Evolutionary conservation across 2,113 vertebrate genomes (phyloP), one percentile per base, ranked within the genome.

Genomic region (Chascanopsetta lugubris): DNA sequence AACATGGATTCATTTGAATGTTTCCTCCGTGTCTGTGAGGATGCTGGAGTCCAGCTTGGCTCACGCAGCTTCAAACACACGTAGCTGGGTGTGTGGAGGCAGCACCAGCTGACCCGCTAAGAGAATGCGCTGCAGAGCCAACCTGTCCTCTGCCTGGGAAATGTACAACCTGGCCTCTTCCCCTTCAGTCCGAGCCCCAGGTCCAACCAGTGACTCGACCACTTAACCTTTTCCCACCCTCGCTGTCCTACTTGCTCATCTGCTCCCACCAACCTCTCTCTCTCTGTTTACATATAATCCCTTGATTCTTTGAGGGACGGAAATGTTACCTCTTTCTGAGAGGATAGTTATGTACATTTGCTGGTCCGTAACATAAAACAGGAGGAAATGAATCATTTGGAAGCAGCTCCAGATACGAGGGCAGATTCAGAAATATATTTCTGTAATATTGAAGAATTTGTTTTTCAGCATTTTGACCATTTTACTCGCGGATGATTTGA

Each of bases 1-100:
- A 11, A 60, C 22, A 75, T 78, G 27, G 51, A 72, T 69, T 75
- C 9, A 40, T 70, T 74, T 79, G 71, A 63, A 68, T 61, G 40
- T 40, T 58, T 27, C 54, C 69, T 72, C 67, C 61, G 60, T 6
- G 18, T 80, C 20, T 89, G 64, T 80, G 76, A 75, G 80, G 88
- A 83, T 72, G 62, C 40, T 61, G 70, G 75, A 75, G 79, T 80
- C 89, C 87, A 61, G 76, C 89, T 84, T 82, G 74, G 87, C 80
- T 89, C 78, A 84, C 88, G 90, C 90, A 90, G 90, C 91, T 92
- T 92, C 91, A 82, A 92, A 89, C 89, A 86, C n/a, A n/a, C n/a
- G n/a, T 91, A 83, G 87, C 85, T 87, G 88, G 89, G 86, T 81
- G 80, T 92, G 87, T 87, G 79, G 77, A 68, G 59, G 71, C 81